Evolutionary conservation across 2,797 vertebrate genomes (phyloP).

Genomic region (Furcifer pardalis): DNA sequence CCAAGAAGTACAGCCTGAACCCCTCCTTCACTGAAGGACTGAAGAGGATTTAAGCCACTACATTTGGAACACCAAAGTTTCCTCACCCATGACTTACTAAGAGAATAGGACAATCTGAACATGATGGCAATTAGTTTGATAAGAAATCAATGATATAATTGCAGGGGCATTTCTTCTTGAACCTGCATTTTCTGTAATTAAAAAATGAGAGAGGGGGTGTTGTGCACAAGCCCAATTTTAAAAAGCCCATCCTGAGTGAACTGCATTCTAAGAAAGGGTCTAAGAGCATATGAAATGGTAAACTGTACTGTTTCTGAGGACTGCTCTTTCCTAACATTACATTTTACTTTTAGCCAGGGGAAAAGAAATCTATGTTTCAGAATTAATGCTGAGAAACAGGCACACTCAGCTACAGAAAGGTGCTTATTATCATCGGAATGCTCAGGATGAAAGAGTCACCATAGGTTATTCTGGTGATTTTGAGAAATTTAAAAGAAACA

Average conservation of each 20-base stretch:
- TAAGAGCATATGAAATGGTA: neutral
- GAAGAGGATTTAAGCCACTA: neutral
- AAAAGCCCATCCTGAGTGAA: neutral
- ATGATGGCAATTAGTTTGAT: neutral
- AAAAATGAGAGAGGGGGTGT: too few relatives aligned
- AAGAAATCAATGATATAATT: constrained; percentile 17
- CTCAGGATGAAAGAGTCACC: neutral
- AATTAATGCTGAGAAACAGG: neutral
- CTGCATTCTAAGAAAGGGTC: neutral
- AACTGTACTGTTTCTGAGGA: neutral
- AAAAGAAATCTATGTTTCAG: neutral
- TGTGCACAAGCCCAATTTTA: neutral
- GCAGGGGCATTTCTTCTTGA: neutral
- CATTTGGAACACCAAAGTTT: neutral
- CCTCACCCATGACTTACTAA: neutral
- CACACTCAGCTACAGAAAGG: neutral
- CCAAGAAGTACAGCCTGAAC: too few relatives aligned
- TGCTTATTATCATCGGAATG: too few relatives aligned
- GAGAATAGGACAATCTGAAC: constrained; percentile 1
- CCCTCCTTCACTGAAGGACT: too few relatives aligned
- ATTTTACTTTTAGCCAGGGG: neutral
- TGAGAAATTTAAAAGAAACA: fast-evolving
- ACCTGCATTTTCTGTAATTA: neutral
- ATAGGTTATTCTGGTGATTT: neutral
- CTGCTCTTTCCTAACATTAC: neutral